Evolutionary conservation across 2,888 invertebrate genomes (phyloP).

Genomic region (Nomada ferruginata): DNA sequence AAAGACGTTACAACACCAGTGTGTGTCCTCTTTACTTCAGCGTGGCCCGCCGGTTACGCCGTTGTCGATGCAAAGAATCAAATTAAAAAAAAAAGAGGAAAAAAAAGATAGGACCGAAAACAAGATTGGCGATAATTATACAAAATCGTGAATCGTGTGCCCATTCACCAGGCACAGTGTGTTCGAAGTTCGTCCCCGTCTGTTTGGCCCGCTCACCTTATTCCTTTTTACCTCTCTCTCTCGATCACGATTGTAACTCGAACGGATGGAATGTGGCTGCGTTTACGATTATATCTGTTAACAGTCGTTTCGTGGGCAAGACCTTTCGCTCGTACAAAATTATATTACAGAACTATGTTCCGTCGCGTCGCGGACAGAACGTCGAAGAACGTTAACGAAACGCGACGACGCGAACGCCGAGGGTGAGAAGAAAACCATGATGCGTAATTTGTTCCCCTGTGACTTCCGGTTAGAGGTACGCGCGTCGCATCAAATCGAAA

Average conservation of each 20-base stretch:
- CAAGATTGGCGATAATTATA: slow-evolving; percentile 14
- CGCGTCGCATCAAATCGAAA: slow-evolving; percentile 12
- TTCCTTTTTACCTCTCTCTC: slow-evolving; percentile 24
- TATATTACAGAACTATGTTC: slow-evolving; percentile 43
- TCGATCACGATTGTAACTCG: slow-evolving; percentile 53
- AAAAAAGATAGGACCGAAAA: neutral
- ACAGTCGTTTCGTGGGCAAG: slow-evolving; percentile 58
- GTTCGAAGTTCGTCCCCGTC: slow-evolving; percentile 25
- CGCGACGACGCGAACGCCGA: slow-evolving; percentile 4
- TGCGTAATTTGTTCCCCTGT: neutral
- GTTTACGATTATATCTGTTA: slow-evolving; percentile 63
- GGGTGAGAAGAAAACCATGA: neutral
- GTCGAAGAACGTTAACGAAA: slow-evolving; percentile 1
- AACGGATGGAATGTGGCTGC: slow-evolving; percentile 73
- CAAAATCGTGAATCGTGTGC: slow-evolving; percentile 46
- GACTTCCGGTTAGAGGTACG: neutral
- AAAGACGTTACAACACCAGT: slow-evolving; percentile 58
- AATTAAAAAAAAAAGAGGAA: neutral
- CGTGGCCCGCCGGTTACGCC: slow-evolving; percentile 55
- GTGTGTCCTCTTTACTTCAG: slow-evolving; percentile 23
- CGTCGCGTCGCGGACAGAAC: slow-evolving; percentile 24
- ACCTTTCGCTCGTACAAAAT: slow-evolving; percentile 55
- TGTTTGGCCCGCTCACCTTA: slow-evolving; percentile 36
- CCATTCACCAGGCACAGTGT: slow-evolving; percentile 38
- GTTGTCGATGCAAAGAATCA: slow-evolving; percentile 33